Evolutionary conservation across 2,113 vertebrate genomes (phyloP).

Genomic region (Colaptes auratus): DNA sequence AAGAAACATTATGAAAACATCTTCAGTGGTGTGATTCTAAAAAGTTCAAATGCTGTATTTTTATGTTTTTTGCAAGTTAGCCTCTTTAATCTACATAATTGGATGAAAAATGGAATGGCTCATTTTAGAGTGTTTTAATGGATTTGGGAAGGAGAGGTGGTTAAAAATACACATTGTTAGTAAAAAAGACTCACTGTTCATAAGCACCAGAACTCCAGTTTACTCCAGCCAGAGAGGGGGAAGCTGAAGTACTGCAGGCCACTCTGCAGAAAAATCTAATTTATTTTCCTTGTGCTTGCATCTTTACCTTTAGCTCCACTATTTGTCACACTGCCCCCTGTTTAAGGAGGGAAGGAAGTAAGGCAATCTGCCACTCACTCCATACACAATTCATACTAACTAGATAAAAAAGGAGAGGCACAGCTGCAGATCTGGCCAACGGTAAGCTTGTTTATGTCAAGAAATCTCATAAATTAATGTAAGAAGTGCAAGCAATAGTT

Average conservation of each 20-base stretch:
- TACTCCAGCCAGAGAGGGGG: not conserved
- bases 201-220: not conserved
- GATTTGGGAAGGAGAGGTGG: not conserved
- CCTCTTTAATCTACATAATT: not conserved
- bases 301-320: not conserved
- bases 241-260: not conserved
- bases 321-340: not conserved
- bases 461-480: not conserved
- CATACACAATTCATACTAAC: not conserved
- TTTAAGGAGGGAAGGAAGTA: not conserved
- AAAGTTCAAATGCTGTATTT: not conserved
- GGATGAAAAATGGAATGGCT: not conserved
- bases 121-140: not conserved
- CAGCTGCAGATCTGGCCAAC: not conserved
- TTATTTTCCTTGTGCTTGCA: not conserved
- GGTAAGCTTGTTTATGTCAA: not conserved
- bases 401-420: not conserved
- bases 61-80: not conserved
- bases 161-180: not conserved
- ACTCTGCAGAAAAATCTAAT: not conserved
- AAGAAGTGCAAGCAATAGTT: not conserved
- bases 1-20: not conserved
- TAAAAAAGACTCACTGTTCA: not conserved
- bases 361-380: not conserved
- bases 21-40: not conserved